phyloP scores from a whole-genome alignment of 2,797 vertebrate species.

The Amphiprion clarkii region DNA sequence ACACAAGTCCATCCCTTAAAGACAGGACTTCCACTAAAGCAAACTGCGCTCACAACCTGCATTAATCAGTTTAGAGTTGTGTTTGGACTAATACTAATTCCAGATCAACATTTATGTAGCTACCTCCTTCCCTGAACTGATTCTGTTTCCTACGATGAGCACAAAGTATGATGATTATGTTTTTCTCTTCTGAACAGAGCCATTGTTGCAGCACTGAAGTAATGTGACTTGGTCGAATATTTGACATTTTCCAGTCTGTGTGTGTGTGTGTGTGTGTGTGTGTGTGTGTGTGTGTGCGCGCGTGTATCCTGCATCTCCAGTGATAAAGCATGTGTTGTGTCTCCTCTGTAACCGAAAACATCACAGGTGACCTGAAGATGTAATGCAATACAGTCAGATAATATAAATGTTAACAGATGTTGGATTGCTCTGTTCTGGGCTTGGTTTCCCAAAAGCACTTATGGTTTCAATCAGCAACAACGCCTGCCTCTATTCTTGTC shows the following conservation, averaged over 20 bases:
- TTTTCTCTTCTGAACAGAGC: conserved; percentile 40
- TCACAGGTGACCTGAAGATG: conserved; percentile 44
- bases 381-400: conserved; percentile 41
- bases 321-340: conserved; percentile 44
- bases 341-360: conserved; percentile 24
- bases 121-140: conserved; percentile 45
- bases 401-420: conserved; percentile 49
- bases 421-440: conserved; percentile 35
- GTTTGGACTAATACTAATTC: not conserved
- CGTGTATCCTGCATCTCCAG: conserved; percentile 27
- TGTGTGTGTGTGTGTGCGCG: not conserved
- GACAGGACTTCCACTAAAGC: conserved; percentile 15
- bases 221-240: conserved; percentile 33
- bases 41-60: not conserved
- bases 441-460: conserved; percentile 49
- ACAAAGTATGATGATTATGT: conserved; percentile 29
- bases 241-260: conserved; percentile 18
- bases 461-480: not conserved
- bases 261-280: too few relatives aligned
- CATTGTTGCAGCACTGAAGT: conserved; percentile 50
- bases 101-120: conserved; percentile 42
- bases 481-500: conserved; percentile 6
- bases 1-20: not conserved
- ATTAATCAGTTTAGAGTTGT: too few relatives aligned
- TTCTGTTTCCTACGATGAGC: conserved; percentile 37